These are phyloP conservation scores for Campopleginae sp. DNA, from an alignment of 2,888 invertebrate genomes.

Conservation along the genomic window DNA sequence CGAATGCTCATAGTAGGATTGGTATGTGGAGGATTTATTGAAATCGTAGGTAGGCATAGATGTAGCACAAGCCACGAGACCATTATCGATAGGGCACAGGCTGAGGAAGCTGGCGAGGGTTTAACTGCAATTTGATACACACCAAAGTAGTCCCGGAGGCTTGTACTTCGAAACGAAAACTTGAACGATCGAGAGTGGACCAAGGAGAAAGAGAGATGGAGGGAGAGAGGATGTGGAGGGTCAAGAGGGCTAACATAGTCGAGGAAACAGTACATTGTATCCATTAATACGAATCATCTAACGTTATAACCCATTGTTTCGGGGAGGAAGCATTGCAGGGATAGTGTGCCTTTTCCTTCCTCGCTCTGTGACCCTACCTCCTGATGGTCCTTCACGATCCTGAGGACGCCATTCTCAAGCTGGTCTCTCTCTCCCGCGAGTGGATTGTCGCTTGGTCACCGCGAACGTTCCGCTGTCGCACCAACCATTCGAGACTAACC, in stretches of 20 bases:
- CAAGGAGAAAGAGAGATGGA: neutral
- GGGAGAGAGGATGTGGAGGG: conserved; percentile 23
- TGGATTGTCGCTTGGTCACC: conserved; percentile 26
- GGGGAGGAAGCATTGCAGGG: conserved; percentile 30
- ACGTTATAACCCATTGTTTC: conserved; percentile 76
- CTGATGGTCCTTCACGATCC: conserved; percentile 33
- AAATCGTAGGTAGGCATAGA: conserved; percentile 10
- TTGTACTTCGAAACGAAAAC: conserved; percentile 62
- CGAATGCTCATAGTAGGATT: conserved; percentile 44
- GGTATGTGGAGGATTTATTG: conserved; percentile 41
- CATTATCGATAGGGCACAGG: conserved; percentile 47
- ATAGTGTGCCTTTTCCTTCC: conserved; percentile 51
- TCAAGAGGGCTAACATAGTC: conserved; percentile 38
- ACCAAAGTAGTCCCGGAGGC: conserved; percentile 35
- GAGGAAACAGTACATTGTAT: conserved; percentile 56
- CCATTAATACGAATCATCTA: conserved; percentile 74
- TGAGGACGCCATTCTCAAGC: conserved; percentile 1
- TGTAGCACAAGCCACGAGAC: conserved; percentile 34
- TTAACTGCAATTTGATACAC: conserved; percentile 43
- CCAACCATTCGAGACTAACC: conserved; percentile 32
- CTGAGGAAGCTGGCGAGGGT: conserved; percentile 43
- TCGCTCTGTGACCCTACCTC: conserved; percentile 37
- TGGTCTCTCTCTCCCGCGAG: conserved; percentile 3
- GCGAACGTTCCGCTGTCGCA: conserved; percentile 35
- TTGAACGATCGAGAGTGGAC: conserved; percentile 60